phyloP scores from a whole-genome alignment of 2,888 invertebrate species.

The Pollenia angustigena region DNA sequence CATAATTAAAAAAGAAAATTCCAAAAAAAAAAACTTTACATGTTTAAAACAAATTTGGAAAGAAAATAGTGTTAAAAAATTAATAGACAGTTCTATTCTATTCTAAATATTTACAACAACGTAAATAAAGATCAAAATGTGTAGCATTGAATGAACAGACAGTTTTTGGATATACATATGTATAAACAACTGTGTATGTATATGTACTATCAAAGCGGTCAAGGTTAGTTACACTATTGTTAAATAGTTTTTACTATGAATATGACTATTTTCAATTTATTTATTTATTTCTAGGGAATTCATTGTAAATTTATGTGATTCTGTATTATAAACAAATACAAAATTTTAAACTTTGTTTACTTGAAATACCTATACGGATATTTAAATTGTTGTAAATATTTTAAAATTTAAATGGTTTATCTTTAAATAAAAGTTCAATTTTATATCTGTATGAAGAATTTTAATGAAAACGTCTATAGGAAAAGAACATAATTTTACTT shows the following conservation, averaged over 20 bases:
- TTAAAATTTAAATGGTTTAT: not conserved
- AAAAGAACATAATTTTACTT: not conserved
- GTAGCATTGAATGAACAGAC: not conserved
- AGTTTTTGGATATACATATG: not conserved
- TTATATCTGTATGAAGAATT: constrained; percentile 30
- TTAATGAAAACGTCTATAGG: constrained; percentile 33
- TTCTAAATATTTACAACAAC: constrained; percentile 23
- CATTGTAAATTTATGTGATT: constrained; percentile 3
- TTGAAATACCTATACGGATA: not conserved
- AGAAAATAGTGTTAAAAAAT: constrained; percentile 4
- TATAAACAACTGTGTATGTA: not conserved
- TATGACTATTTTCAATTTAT: too few species aligned
- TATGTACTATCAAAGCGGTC: constrained; percentile 60
- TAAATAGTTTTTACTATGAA: constrained; percentile 7
- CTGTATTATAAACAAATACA: not conserved
- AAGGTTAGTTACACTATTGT: constrained; percentile 63
- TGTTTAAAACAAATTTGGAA: constrained; percentile 46
- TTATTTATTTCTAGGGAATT: constrained; percentile 1
- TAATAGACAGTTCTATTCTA: not conserved
- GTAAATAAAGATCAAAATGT: constrained; percentile 20
- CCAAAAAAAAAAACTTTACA: constrained; percentile 26
- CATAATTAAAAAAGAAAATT: not conserved
- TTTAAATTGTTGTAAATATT: not conserved
- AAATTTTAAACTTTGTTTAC: not conserved
- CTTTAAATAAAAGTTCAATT: constrained; percentile 6